phyloP scores from a whole-genome alignment of 1,140 invertebrate species.

The Microplitis demolitor region DNA sequence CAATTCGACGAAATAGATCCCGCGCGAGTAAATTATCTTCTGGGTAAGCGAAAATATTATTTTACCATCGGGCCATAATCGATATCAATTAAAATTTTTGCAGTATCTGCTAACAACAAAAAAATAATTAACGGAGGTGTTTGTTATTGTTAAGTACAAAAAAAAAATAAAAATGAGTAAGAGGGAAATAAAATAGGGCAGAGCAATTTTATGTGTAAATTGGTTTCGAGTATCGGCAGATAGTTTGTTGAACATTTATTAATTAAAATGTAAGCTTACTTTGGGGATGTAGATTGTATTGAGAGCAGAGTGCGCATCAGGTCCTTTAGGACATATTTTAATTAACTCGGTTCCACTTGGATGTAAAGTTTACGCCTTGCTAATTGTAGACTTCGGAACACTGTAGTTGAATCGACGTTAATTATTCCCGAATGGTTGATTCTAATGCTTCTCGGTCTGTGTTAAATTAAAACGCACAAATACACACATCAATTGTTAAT shows the following conservation, averaged over 20 bases:
- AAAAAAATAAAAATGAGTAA: too few relatives aligned
- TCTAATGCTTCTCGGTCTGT: background rate
- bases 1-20: slow-evolving; percentile 68
- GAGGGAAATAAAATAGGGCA: background rate
- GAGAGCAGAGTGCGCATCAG: background rate
- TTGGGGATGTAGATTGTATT: background rate
- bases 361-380: background rate
- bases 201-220: too few relatives aligned
- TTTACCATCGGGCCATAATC: too few relatives aligned
- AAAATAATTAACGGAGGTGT: too few relatives aligned
- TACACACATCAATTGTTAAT: background rate
- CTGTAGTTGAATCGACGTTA: background rate
- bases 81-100: too few relatives aligned
- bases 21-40: slow-evolving; percentile 70
- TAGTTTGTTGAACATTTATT: too few relatives aligned
- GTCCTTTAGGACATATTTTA: background rate
- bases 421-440: background rate
- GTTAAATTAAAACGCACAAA: slow-evolving; percentile 1
- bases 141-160: too few relatives aligned
- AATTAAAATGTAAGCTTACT: too few relatives aligned
- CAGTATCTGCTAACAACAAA: too few relatives aligned
- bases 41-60: slow-evolving; percentile 61
- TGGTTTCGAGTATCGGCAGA: too few relatives aligned
- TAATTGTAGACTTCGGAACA: background rate
- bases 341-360: background rate